Percentiles rank a stretch among this genome's conserved stretches.
Evolutionary conservation across 2,797 vertebrate genomes (phyloP).

Genomic region (Dermochelys coriacea): DNA sequence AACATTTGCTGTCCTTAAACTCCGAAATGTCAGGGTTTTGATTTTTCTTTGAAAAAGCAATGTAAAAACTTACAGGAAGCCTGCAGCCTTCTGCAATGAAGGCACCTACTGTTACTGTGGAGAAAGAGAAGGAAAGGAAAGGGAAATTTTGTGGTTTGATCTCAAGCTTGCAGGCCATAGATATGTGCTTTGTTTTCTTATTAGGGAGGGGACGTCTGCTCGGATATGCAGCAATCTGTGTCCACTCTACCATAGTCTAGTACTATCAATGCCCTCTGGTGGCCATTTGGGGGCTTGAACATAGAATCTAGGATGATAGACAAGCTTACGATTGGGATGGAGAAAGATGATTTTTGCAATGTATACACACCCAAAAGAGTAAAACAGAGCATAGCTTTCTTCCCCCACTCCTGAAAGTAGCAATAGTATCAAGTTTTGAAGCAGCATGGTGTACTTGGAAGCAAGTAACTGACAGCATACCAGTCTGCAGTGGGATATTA

Average conservation of each 20-base stretch:
- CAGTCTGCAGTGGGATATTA: fast-evolving
- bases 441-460: neutral
- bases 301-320: neutral
- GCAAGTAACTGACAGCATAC: neutral
- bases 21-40: fast-evolving
- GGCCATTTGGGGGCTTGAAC: neutral
- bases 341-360: neutral
- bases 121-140: neutral
- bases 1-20: neutral
- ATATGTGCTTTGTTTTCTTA: fast-evolving
- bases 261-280: slow-evolving; percentile 72
- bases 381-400: neutral
- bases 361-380: neutral
- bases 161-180: fast-evolving
- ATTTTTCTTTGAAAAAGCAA: neutral
- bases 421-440: neutral
- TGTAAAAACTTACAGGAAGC: neutral
- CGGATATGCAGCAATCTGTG: fast-evolving
- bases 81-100: neutral
- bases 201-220: neutral
- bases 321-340: fast-evolving
- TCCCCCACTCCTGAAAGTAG: neutral
- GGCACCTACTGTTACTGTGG: fast-evolving
- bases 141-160: fast-evolving
- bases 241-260: neutral